A percentile compares a stretch with the other conserved stretches of the same genome.
Conservation (phyloP, 2,888 invertebrate species). For the Celastrina argiolus region DNA sequence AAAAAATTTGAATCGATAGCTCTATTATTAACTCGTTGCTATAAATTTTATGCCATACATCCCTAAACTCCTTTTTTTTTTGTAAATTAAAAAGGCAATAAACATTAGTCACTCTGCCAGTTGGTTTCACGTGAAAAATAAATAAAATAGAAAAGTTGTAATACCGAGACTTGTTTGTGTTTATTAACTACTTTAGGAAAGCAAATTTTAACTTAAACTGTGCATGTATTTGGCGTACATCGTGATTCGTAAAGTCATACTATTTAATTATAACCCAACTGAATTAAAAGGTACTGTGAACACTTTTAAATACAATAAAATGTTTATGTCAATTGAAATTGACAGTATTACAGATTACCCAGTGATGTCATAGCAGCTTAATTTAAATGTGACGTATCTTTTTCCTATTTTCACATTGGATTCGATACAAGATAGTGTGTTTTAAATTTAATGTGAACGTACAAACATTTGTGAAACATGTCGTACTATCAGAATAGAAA, state of each 20-base stretch:
- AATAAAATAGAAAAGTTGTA: too few relatives aligned
- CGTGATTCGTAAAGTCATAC: neutral
- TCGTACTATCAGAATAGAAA: conserved; percentile 51
- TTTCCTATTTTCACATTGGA: conserved; percentile 51
- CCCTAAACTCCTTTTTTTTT: too few relatives aligned
- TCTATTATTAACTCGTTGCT: too few relatives aligned
- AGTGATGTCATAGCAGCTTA: conserved; percentile 69
- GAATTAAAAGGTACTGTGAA: conserved; percentile 38
- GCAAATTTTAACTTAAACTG: neutral
- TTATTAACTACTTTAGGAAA: neutral
- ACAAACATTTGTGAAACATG: conserved; percentile 40
- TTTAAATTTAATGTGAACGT: neutral
- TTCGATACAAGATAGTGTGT: conserved; percentile 43
- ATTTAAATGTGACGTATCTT: conserved; percentile 69
- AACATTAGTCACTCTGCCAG: too few relatives aligned
- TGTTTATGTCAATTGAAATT: conserved; percentile 45
- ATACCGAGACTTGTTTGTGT: too few relatives aligned
- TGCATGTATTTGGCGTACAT: neutral
- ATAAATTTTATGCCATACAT: too few relatives aligned
- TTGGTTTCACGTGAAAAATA: too few relatives aligned
- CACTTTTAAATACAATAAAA: conserved; percentile 14
- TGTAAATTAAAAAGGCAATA: too few relatives aligned
- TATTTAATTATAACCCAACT: conserved; percentile 35
- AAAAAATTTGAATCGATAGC: too few relatives aligned
- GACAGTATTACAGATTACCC: conserved; percentile 44